phyloP scores from a whole-genome alignment of 2,797 vertebrate species.

The Corythornis leucogaster region DNA sequence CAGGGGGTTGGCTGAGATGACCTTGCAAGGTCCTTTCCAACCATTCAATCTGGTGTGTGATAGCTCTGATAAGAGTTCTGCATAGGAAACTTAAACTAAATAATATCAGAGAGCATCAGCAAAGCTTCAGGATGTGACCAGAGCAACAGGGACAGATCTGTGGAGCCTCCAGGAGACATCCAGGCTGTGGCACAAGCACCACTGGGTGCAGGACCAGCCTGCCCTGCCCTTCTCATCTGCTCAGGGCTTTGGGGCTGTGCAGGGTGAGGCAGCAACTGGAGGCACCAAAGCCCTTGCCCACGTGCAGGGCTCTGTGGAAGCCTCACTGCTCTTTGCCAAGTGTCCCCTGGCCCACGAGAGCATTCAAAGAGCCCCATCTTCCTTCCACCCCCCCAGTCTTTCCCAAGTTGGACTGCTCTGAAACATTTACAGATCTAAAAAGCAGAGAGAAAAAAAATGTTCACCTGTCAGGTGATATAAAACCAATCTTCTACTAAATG shows the following conservation, averaged over 20 bases:
- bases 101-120: not conserved
- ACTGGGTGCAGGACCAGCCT: not conserved
- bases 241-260: fast-evolving
- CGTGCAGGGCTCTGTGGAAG: not conserved
- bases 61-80: not conserved
- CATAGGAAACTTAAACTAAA: not conserved
- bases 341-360: no score
- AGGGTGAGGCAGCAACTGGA: not conserved
- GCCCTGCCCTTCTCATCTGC: not conserved
- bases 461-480: slow-evolving; percentile 79
- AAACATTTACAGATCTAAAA: slow-evolving; percentile 72
- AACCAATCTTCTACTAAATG: slow-evolving; percentile 81
- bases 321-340: not conserved
- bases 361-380: not conserved
- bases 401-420: slow-evolving; percentile 52
- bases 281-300: not conserved
- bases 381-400: not conserved
- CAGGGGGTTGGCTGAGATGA: not conserved
- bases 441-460: slow-evolving; percentile 61
- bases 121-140: fast-evolving
- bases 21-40: not conserved
- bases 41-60: not conserved
- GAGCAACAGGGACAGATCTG: not conserved
- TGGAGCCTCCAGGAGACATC: fast-evolving
- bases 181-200: not conserved